Evolutionary conservation across 2,113 vertebrate genomes (phyloP).

Genomic region (Myiagra hebetior): DNA sequence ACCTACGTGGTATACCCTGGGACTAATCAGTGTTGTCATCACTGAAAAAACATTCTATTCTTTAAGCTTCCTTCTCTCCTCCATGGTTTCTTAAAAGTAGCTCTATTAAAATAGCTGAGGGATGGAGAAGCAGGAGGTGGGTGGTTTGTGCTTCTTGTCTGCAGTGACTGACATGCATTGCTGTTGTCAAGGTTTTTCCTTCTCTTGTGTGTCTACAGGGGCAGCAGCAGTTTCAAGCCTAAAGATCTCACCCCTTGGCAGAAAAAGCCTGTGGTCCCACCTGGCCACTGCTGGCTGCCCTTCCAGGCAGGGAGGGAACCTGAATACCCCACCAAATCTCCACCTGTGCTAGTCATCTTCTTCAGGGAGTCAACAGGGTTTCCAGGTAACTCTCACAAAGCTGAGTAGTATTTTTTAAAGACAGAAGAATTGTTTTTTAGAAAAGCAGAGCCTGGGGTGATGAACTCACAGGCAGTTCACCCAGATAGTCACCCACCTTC

Average conservation of each 20-base stretch:
- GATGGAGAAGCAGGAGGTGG: not conserved
- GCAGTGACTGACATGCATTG: not conserved
- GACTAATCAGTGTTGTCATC: not conserved
- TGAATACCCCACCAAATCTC: not conserved
- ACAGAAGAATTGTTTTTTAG: not conserved
- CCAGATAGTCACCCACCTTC: not conserved
- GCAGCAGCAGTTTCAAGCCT: not conserved
- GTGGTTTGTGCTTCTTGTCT: not conserved
- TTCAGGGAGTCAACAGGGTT: not conserved
- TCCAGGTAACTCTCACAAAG: not conserved
- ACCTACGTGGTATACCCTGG: not conserved
- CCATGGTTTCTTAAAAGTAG: not conserved
- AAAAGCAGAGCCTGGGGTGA: not conserved
- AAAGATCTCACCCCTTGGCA: not conserved
- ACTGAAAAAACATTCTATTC: not conserved
- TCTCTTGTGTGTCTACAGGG: not conserved
- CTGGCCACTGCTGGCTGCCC: not conserved
- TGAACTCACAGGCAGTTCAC: not conserved
- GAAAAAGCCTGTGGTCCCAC: not conserved
- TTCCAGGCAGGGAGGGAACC: not conserved
- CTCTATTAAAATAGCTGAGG: not conserved
- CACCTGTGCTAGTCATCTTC: not conserved
- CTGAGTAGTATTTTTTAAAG: not conserved
- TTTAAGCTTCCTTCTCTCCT: not conserved
- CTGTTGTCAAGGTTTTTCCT: not conserved